Percentiles rank a stretch among this genome's conserved stretches.
phyloP scores from a whole-genome alignment of 2,888 invertebrate species.

The Ditylenchus weischeri region DNA sequence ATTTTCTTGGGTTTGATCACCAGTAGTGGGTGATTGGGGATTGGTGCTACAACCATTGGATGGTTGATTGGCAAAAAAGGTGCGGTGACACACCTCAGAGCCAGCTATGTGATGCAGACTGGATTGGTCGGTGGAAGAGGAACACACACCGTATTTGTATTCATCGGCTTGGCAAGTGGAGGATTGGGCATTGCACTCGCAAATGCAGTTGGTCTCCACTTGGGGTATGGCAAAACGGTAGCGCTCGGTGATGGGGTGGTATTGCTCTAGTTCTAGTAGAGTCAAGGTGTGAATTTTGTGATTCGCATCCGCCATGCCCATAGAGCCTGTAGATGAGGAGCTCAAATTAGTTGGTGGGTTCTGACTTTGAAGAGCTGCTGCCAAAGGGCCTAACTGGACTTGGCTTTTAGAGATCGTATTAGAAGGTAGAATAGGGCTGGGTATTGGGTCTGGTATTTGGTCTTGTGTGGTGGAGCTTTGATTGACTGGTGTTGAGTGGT shows the following conservation, averaged over 20 bases:
- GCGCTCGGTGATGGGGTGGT: slow-evolving; percentile 54
- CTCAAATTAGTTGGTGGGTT: too few relatives aligned
- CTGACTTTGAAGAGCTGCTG: too few relatives aligned
- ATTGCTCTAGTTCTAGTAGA: slow-evolving; percentile 51
- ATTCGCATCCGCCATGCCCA: background rate
- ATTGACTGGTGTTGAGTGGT: background rate
- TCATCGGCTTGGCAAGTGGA: slow-evolving; percentile 36
- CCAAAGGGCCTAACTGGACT: too few relatives aligned
- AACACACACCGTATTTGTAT: slow-evolving; percentile 33
- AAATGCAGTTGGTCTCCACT: slow-evolving; percentile 51
- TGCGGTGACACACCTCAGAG: slow-evolving; percentile 48
- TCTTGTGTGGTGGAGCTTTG: too few relatives aligned
- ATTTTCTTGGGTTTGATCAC: background rate
- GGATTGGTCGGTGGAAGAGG: background rate
- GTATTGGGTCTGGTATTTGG: too few relatives aligned
- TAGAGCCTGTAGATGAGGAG: background rate
- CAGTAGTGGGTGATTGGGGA: slow-evolving; percentile 1
- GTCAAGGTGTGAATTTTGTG: slow-evolving; percentile 48
- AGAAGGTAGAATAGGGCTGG: too few relatives aligned
- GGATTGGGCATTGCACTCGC: slow-evolving; percentile 48
- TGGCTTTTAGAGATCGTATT: too few relatives aligned
- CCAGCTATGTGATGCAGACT: background rate
- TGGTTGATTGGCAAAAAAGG: slow-evolving; percentile 56
- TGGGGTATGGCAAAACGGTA: slow-evolving; percentile 57
- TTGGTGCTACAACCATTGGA: slow-evolving; percentile 44